phyloP scores from a whole-genome alignment of 1,140 invertebrate species.

The Asobara japonica region DNA sequence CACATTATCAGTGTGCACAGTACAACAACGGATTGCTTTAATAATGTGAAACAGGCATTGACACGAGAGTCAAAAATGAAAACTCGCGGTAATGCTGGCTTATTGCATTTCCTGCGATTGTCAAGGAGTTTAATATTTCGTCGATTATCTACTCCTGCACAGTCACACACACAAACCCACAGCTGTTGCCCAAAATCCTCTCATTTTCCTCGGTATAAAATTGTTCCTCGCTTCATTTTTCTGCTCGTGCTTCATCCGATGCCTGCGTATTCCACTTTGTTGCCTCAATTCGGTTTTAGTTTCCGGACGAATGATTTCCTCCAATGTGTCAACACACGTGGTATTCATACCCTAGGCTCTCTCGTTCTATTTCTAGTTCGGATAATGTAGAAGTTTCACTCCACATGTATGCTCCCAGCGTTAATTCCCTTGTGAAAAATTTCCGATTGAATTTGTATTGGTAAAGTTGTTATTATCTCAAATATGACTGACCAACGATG shows the following conservation, averaged over 20 bases:
- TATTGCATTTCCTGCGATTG: constrained; percentile 51
- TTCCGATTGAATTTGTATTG: neutral
- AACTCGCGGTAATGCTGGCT: constrained; percentile 42
- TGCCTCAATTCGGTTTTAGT: constrained; percentile 8
- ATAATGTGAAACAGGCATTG: constrained; percentile 16
- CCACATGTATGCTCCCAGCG: neutral
- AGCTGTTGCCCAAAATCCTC: neutral
- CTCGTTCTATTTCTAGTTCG: neutral
- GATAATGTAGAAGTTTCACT: neutral
- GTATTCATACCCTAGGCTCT: constrained; percentile 11
- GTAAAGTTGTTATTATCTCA: no score
- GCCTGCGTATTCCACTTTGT: neutral
- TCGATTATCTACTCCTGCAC: constrained; percentile 37
- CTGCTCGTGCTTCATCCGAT: neutral
- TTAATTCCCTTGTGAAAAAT: neutral
- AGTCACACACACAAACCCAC: no score
- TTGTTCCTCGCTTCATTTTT: neutral
- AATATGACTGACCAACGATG: no score
- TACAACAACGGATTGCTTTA: neutral
- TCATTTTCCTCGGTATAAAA: constrained; percentile 11
- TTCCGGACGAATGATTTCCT: constrained; percentile 18
- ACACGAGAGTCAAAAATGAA: neutral
- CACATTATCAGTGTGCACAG: neutral
- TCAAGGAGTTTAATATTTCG: constrained; percentile 47
- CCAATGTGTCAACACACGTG: constrained; percentile 11